phyloP scores from a whole-genome alignment of 2,797 vertebrate genomes.

The Dendrocincla fuliginosa region DNA sequence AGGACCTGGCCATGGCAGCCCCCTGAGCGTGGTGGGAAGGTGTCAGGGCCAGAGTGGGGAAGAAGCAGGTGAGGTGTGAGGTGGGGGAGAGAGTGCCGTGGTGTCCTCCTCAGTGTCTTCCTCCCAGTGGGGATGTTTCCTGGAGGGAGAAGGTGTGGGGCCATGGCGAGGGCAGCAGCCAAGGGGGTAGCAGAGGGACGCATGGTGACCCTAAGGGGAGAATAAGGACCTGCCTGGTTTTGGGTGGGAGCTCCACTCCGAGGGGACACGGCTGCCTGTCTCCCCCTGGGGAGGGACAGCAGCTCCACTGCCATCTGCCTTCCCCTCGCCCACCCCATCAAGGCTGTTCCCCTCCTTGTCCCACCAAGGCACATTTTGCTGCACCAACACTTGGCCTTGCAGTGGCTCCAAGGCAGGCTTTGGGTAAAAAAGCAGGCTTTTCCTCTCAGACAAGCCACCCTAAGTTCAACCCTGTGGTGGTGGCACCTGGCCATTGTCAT shows the following conservation, averaged over 20 bases:
- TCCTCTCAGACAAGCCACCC: neutral
- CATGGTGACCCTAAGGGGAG: fast-evolving
- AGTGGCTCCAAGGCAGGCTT: neutral
- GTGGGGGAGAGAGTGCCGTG: fast-evolving
- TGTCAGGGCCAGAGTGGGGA: neutral
- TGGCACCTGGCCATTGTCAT: neutral
- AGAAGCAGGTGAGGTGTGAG: neutral
- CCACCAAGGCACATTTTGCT: fast-evolving
- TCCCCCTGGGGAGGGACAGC: fast-evolving
- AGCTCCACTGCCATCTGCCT: fast-evolving
- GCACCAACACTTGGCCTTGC: fast-evolving
- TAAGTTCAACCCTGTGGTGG: fast-evolving
- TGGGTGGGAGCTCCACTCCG: fast-evolving
- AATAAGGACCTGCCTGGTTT: neutral
- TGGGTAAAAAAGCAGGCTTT: neutral
- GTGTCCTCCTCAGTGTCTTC: neutral
- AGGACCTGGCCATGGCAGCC: neutral
- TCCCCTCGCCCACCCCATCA: neutral
- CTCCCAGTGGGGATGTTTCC: fast-evolving
- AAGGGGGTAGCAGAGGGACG: neutral
- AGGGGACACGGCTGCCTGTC: neutral
- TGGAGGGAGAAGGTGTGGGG: fast-evolving
- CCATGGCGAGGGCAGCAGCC: fast-evolving
- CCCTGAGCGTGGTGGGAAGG: neutral
- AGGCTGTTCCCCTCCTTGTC: neutral